Percentiles rank a stretch among this genome's conserved stretches.
These are phyloP conservation scores for Reticulitermes lucifugus DNA, from an alignment of 2,888 invertebrate species.

Conservation along the genomic window DNA sequence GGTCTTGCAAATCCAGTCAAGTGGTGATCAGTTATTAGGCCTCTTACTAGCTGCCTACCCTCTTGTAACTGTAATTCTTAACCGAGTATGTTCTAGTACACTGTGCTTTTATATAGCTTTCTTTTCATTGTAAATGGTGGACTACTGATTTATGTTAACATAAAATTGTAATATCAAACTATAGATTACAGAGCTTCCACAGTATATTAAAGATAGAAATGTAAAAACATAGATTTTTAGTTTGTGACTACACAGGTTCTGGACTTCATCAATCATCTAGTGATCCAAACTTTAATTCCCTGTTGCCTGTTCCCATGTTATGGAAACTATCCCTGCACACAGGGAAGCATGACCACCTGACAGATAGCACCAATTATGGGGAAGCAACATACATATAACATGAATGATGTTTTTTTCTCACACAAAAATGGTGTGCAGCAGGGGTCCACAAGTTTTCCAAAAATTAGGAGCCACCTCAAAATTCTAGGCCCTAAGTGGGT, in stretches of 20 bases:
- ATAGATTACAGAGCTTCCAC: neutral
- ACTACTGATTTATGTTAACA: neutral
- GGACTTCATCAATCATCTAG: too few relatives aligned
- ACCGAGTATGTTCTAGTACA: neutral
- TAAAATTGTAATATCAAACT: neutral
- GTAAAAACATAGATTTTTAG: neutral
- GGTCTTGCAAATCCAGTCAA: neutral
- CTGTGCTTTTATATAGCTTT: neutral
- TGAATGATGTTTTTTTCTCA: too few relatives aligned
- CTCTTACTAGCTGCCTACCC: neutral
- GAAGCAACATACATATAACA: too few relatives aligned
- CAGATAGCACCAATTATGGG: too few relatives aligned
- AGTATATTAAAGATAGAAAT: constrained; percentile 1
- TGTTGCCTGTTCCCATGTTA: too few relatives aligned
- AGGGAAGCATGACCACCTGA: too few relatives aligned
- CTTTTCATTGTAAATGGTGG: neutral
- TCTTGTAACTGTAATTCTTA: neutral
- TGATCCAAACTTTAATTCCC: too few relatives aligned
- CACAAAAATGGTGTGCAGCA: too few relatives aligned
- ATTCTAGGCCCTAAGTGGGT: too few relatives aligned
- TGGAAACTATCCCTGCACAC: too few relatives aligned
- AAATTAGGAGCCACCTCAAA: too few relatives aligned
- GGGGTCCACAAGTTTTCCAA: too few relatives aligned
- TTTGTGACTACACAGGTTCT: neutral
- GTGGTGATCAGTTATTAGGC: neutral